These are phyloP conservation scores for Mizuhopecten yessoensis DNA, from an alignment of 1,140 invertebrate species.

Conservation along the genomic window DNA sequence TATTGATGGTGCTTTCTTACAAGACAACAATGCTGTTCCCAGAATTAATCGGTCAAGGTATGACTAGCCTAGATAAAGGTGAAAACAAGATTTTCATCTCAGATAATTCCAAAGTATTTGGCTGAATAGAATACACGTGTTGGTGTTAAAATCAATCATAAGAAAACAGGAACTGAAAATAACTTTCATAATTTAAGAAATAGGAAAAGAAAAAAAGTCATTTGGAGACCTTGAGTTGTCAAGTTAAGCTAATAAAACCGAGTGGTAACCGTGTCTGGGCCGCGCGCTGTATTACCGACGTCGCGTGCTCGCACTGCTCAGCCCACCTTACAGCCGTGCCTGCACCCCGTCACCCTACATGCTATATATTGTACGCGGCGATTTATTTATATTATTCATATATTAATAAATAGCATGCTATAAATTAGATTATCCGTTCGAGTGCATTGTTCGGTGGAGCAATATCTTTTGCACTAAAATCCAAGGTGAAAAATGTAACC, in stretches of 20 bases:
- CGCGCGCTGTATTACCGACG: not conserved
- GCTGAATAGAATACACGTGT: not conserved
- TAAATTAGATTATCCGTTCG: slow-evolving; percentile 18
- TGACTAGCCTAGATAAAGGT: not conserved
- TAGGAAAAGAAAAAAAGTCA: not conserved
- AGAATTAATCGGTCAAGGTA: not conserved
- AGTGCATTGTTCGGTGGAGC: slow-evolving; percentile 7
- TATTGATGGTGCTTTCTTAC: not conserved
- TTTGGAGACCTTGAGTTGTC: not conserved
- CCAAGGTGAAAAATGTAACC: slow-evolving; percentile 36
- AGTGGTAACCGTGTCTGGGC: not conserved
- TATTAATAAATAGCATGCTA: slow-evolving; percentile 40
- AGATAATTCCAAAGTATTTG: not conserved
- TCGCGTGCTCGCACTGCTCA: slow-evolving; percentile 2
- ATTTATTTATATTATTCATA: slow-evolving; percentile 40
- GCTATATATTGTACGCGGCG: slow-evolving; percentile 13
- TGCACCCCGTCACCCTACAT: slow-evolving; percentile 25
- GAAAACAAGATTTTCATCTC: not conserved
- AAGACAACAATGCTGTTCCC: not conserved
- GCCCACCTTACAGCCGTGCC: not conserved
- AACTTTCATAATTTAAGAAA: not conserved
- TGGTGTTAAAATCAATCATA: not conserved
- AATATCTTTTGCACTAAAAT: slow-evolving; percentile 28
- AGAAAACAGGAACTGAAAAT: not conserved
- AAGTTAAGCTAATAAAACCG: not conserved